phyloP scores from a whole-genome alignment of 2,797 vertebrate genomes.

The Lacerta bilineata region DNA sequence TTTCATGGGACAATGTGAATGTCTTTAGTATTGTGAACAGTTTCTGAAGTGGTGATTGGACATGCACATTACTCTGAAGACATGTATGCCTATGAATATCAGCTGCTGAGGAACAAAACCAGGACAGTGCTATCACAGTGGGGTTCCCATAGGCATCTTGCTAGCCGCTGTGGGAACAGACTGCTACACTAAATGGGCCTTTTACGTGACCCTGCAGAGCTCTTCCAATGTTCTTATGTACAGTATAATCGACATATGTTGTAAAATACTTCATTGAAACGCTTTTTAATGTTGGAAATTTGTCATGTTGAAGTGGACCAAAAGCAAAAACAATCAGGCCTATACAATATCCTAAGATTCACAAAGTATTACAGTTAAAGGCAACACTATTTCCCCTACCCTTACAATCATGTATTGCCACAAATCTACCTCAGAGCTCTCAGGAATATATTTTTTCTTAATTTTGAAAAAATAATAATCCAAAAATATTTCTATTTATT shows the following conservation, averaged over 20 bases:
- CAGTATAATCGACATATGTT: not conserved
- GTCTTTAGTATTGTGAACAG: slow-evolving; percentile 11
- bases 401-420: not conserved
- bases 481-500: not conserved
- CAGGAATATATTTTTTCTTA: not conserved
- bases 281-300: not conserved
- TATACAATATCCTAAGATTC: not conserved
- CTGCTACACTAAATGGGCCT: not conserved
- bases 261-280: not conserved
- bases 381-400: not conserved
- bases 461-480: not conserved
- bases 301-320: not conserved
- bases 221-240: too few species aligned
- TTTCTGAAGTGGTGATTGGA: not conserved
- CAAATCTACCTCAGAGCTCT: not conserved
- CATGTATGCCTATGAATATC: not conserved
- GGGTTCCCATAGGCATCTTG: too few species aligned
- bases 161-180: not conserved
- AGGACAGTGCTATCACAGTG: not conserved
- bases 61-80: not conserved
- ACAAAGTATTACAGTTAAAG: not conserved
- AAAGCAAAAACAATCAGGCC: not conserved
- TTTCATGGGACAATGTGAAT: slow-evolving; percentile 25
- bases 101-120: not conserved
- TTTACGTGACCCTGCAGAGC: too few species aligned